Evolutionary conservation across 2,888 invertebrate species (phyloP).

Genomic region (Anodontia alba): DNA sequence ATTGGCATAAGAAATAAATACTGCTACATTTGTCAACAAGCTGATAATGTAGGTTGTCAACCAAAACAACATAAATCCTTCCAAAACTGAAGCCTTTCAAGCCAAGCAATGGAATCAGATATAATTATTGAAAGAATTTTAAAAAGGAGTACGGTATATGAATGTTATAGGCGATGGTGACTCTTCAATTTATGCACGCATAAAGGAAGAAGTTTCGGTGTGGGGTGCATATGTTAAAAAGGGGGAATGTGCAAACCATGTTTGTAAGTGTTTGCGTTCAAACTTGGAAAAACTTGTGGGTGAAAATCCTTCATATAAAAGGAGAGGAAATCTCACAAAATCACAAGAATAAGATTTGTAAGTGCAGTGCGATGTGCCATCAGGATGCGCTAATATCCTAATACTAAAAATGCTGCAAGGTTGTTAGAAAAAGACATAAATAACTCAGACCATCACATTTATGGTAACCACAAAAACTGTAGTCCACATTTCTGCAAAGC

Average conservation of each 20-base stretch:
- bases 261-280: slow-evolving; percentile 29
- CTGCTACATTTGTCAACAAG: not conserved
- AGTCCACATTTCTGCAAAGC: slow-evolving; percentile 45
- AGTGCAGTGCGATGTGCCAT: slow-evolving; percentile 25
- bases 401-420: not conserved
- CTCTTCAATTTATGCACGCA: slow-evolving; percentile 24
- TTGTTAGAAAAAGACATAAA: slow-evolving; percentile 45
- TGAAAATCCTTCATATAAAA: slow-evolving; percentile 26
- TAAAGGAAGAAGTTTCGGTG: slow-evolving; percentile 25
- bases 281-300: slow-evolving; percentile 40
- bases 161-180: slow-evolving; percentile 32
- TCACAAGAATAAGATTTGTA: not conserved
- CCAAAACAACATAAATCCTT: slow-evolving; percentile 24
- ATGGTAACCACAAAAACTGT: slow-evolving; percentile 38
- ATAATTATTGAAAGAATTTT: slow-evolving; percentile 50
- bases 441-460: slow-evolving; percentile 47
- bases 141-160: slow-evolving; percentile 34
- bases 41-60: not conserved
- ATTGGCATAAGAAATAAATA: slow-evolving; percentile 48
- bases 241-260: slow-evolving; percentile 46
- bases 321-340: slow-evolving; percentile 30
- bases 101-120: slow-evolving; percentile 54
- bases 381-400: not conserved
- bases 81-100: slow-evolving; percentile 35
- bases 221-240: slow-evolving; percentile 30